Base-by-base conservation (phyloP, 1,140 invertebrate genomes). In the Drosophila fuyamai region DNA sequence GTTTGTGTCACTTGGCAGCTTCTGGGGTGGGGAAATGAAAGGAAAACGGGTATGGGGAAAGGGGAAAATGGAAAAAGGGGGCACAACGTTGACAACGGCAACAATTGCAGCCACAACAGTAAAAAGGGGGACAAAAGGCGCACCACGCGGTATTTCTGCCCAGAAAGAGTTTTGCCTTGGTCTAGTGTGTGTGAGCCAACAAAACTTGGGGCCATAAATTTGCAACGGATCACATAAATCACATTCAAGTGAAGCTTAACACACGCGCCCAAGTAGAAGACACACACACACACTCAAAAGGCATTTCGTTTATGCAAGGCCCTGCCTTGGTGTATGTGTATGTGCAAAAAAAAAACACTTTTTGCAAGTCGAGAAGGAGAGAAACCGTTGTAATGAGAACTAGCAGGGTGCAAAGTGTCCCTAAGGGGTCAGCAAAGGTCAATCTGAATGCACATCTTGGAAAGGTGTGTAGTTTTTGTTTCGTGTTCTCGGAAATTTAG, bases 161-260 rank as follows among this genome's bases (percentile, higher is more conserved):
- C 79, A 72, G 73, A 77, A 85, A 85, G 59, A 81, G 73, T 81
- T 79, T 81, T 32, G 23, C 48, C 48, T 35, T 51, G 48, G 48
- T 51, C 48, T 44, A 44, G 61, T 80, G 14, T 71, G 67, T 63
- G 62, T 68, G 44, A 59, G 84, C 72, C 79, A 80, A 74, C 84
- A 88, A 88, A 88, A 88, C 67, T 88, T 88, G 77, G 60, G 84
- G 84, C 84, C 72, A 88, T 88, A 88, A 88, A 88, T 88, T 88
- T 84, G 23, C 76, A 84, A 81, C 84, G 84, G 84, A 88, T 88
- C 84, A 88, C 84, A 88, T 88, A 88, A 88, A 88, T 88, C 84
- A 88, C 84, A 89, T 88, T 88, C 84, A 88, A 88, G 84, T 88
- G 84, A 88, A 88, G 84, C 84, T 88, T 88, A 90, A 88, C 84